phyloP scores from a whole-genome alignment of 2,888 invertebrate genomes.

The Cerastis leucographa region DNA sequence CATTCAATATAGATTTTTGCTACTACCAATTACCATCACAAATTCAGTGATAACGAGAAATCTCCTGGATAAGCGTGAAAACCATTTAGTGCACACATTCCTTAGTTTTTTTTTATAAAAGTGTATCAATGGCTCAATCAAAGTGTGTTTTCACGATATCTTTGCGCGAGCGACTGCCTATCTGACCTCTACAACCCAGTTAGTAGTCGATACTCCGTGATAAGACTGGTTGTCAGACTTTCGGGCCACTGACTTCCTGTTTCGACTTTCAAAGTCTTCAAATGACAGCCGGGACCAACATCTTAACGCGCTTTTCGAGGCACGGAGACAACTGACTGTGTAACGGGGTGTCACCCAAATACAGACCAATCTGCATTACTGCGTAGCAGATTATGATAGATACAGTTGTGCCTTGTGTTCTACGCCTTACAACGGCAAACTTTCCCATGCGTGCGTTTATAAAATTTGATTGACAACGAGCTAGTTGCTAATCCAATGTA shows the following conservation, averaged over 20 bases:
- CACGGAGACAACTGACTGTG: no score
- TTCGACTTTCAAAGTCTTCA: no score
- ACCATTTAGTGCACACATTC: constrained; percentile 16
- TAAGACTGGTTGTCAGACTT: no score
- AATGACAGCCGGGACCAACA: no score
- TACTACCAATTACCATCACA: constrained; percentile 52
- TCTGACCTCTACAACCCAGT: no score
- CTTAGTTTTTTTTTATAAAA: constrained; percentile 8
- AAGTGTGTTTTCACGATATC: constrained; percentile 29
- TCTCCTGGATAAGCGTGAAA: constrained; percentile 7
- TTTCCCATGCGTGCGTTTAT: constrained; percentile 32
- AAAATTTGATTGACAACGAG: constrained; percentile 36
- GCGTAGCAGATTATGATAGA: no score
- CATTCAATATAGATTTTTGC: constrained; percentile 15
- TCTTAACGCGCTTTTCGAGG: no score
- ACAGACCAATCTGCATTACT: no score
- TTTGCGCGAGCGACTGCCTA: no score
- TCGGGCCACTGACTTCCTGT: no score
- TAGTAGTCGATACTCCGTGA: no score
- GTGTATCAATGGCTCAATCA: constrained; percentile 20
- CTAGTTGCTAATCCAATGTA: constrained; percentile 3
- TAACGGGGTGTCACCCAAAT: no score
- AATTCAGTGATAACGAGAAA: constrained; percentile 42
- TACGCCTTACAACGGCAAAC: not conserved
- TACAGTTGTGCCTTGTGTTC: constrained; percentile 7